A percentile compares a stretch with the other conserved stretches of the same genome.
phyloP scores from a whole-genome alignment of 2,113 vertebrate genomes.

The Mus musculus region DNA sequence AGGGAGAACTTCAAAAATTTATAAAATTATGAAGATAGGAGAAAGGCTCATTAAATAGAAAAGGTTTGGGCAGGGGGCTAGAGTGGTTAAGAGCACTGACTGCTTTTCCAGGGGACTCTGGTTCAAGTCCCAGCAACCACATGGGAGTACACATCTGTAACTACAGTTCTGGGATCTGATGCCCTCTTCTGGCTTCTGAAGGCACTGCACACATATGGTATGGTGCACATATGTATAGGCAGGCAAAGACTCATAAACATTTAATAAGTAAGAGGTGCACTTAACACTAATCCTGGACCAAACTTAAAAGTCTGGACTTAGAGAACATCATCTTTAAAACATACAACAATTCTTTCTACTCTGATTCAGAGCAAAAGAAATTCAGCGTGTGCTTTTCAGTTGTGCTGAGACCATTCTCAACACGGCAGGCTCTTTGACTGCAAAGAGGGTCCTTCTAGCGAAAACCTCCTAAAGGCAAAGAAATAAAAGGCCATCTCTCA shows the following conservation, averaged over 20 bases:
- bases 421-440: not conserved
- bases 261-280: constrained; percentile 35
- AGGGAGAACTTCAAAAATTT: constrained; percentile 74
- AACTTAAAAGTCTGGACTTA: constrained; percentile 50
- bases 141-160: not conserved
- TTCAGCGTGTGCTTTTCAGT: constrained; percentile 59
- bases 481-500: constrained; percentile 44
- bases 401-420: constrained; percentile 32
- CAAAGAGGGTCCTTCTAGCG: constrained; percentile 45
- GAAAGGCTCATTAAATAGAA: constrained; percentile 80
- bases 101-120: not conserved
- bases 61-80: not conserved
- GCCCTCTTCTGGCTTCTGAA: not conserved
- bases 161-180: not conserved
- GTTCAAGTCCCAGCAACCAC: not conserved
- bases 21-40: constrained; percentile 79
- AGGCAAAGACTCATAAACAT: not conserved
- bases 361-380: constrained; percentile 62
- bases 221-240: not conserved
- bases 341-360: constrained; percentile 51
- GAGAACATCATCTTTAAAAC: constrained; percentile 65
- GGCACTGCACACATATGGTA: not conserved
- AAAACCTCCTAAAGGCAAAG: constrained; percentile 29
- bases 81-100: not conserved
- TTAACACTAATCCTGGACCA: constrained; percentile 32